Evolutionary conservation across 1,140 invertebrate genomes (phyloP).

Genomic region (Pomacea maculata): DNA sequence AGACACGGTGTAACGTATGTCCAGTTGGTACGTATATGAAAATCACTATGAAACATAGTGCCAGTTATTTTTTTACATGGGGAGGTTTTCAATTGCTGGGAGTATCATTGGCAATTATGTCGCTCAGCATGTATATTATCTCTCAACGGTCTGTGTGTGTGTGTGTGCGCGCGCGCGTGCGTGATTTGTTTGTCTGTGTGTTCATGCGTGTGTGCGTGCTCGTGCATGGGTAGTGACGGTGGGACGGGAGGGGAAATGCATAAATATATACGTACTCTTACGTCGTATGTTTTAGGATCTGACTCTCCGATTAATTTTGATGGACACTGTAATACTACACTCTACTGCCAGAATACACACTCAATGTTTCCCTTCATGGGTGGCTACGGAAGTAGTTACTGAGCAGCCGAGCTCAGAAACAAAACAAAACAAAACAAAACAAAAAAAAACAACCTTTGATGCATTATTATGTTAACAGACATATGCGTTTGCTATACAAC

Average conservation of each 20-base stretch:
- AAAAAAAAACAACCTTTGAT: neutral
- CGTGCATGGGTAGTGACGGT: neutral
- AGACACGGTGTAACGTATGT: neutral
- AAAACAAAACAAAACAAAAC: neutral
- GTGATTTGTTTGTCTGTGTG: neutral
- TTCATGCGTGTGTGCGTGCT: constrained; percentile 1
- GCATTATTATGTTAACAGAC: neutral
- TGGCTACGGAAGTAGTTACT: neutral
- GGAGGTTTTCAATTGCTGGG: no score
- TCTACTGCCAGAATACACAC: neutral
- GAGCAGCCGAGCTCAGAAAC: neutral
- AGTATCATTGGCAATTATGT: neutral
- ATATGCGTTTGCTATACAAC: no score
- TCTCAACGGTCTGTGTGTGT: neutral
- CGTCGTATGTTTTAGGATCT: neutral
- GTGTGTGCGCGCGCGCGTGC: neutral
- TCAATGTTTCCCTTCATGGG: no score
- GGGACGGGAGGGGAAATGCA: neutral
- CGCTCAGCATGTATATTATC: neutral
- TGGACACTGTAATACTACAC: no score
- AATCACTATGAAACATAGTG: neutral
- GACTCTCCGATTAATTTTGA: neutral
- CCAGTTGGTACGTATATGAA: neutral
- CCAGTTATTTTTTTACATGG: neutral
- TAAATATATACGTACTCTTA: neutral